A percentile compares a stretch with the other conserved stretches of the same genome.
Conservation (phyloP, 2,888 invertebrate genomes). For the Meiosimyza decipiens region DNA sequence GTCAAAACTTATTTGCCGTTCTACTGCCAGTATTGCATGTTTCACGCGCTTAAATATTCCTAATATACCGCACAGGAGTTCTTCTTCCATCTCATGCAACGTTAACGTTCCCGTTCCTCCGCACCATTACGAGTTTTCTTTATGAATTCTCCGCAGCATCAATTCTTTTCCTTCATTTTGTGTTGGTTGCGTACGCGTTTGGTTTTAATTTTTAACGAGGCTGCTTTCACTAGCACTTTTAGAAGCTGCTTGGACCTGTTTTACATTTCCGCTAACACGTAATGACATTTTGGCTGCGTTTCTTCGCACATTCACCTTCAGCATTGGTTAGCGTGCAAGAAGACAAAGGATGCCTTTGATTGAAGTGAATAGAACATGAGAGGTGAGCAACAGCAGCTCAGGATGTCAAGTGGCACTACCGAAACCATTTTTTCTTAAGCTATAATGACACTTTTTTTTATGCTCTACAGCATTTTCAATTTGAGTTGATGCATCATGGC, state of each 20-base stretch:
- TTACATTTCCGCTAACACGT: conserved; percentile 47
- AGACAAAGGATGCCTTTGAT: conserved; percentile 43
- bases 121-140: conserved; percentile 2
- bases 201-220: conserved; percentile 56
- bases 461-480: no score
- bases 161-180: conserved; percentile 3
- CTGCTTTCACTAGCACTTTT: conserved; percentile 6
- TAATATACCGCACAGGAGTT: background rate
- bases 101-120: background rate
- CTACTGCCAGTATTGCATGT: conserved; percentile 49
- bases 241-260: conserved; percentile 34
- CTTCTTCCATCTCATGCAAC: background rate
- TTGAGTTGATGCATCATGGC: no score
- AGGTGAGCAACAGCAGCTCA: conserved; percentile 8
- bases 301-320: background rate
- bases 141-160: conserved; percentile 2
- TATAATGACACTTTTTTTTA: no score
- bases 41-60: conserved; percentile 48
- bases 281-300: conserved; percentile 44
- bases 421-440: conserved; percentile 42
- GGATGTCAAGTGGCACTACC: conserved; percentile 13
- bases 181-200: conserved; percentile 36
- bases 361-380: conserved; percentile 43
- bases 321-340: background rate
- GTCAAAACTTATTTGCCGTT: conserved; percentile 48